Conservation (phyloP, 1,140 invertebrate species). For the Asbolus verrucosus region DNA sequence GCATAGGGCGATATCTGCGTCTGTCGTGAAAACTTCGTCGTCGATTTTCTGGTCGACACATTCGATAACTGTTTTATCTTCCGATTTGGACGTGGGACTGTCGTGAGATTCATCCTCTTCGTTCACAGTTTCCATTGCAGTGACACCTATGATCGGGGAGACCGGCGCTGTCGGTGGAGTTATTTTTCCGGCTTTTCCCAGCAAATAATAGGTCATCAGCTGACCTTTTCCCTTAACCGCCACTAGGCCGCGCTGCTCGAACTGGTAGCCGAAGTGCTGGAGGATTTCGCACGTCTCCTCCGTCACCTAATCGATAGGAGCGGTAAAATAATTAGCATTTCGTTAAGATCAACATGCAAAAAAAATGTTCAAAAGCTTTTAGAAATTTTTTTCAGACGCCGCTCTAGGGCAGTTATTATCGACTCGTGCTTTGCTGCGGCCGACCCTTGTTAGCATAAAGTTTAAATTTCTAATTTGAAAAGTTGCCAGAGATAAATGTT, state of each 20-base stretch:
- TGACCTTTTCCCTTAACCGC: conserved; percentile 96
- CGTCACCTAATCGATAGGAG: conserved; percentile 77
- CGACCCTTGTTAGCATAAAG: too few species aligned
- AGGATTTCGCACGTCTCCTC: conserved; percentile 91
- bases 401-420: too few species aligned
- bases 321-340: conserved; percentile 8
- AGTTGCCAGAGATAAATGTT: not conserved
- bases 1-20: conserved; percentile 43
- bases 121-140: conserved; percentile 60
- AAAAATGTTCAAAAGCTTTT: too few species aligned
- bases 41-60: conserved; percentile 57
- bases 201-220: conserved; percentile 93
- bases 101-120: conserved; percentile 62
- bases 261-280: conserved; percentile 88
- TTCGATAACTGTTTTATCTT: conserved; percentile 64
- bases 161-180: conserved; percentile 62
- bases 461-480: conserved; percentile 25
- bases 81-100: conserved; percentile 61
- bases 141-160: conserved; percentile 56
- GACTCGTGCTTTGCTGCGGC: too few species aligned
- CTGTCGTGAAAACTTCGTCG: conserved; percentile 55
- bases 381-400: too few species aligned
- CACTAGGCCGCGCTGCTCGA: conserved; percentile 91
- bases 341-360: too few species aligned
- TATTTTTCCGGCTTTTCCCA: conserved; percentile 77